A percentile compares a stretch with the other conserved stretches of the same genome.
Evolutionary conservation across 2,888 invertebrate species (phyloP).

Genomic region (Halocaridina rubra): DNA sequence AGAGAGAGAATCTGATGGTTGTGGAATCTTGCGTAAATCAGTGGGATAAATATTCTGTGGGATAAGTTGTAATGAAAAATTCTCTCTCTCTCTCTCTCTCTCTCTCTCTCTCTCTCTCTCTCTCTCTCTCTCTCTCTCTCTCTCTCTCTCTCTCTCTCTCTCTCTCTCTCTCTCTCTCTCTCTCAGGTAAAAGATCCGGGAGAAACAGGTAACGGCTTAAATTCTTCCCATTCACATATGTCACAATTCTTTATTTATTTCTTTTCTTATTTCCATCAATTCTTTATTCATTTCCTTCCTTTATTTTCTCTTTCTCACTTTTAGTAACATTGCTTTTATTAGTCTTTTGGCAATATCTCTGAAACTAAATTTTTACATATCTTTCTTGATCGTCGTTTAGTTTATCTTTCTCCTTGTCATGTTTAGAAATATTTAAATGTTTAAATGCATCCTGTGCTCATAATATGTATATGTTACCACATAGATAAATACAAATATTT

Average conservation of each 20-base stretch:
- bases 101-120: slow-evolving; percentile 2
- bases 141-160: slow-evolving; percentile 7
- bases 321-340: no score
- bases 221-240: slow-evolving; percentile 39
- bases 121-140: slow-evolving; percentile 14
- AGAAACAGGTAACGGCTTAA: slow-evolving; percentile 49
- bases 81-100: background rate
- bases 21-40: background rate
- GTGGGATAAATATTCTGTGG: background rate
- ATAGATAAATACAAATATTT: no score
- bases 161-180: background rate
- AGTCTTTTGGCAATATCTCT: no score
- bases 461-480: no score
- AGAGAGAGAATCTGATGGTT: background rate
- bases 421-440: no score
- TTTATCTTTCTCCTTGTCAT: no score
- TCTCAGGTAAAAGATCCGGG: background rate
- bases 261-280: background rate
- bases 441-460: no score
- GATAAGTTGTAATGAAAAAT: slow-evolving; percentile 33
- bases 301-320: no score
- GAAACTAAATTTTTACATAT: no score
- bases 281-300: no score
- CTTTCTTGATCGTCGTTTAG: no score
- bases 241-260: no score